Percentiles rank a stretch among this genome's conserved stretches.
These are phyloP conservation scores for Synanthedon myopaeformis DNA, from an alignment of 2,888 invertebrate species.

Conservation along the genomic window DNA sequence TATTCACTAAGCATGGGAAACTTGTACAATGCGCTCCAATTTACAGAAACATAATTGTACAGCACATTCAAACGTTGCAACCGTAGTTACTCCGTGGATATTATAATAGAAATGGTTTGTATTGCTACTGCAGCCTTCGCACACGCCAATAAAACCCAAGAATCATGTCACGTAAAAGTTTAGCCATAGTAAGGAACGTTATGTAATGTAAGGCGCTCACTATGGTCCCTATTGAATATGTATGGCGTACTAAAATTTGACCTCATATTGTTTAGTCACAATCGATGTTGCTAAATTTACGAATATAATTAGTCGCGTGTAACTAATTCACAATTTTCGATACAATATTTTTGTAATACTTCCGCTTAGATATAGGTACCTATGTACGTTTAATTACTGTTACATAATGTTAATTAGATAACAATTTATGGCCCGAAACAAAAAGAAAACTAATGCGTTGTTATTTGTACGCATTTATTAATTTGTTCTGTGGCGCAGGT, in stretches of 20 bases:
- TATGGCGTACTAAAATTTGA: conserved; percentile 19
- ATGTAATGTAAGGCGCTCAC: conserved; percentile 7
- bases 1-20: neutral
- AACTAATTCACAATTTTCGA: no score
- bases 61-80: neutral
- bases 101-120: neutral
- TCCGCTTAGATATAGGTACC: no score
- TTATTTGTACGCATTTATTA: no score
- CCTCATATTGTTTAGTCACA: conserved; percentile 30
- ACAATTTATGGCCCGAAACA: no score
- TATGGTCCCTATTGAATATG: conserved; percentile 9
- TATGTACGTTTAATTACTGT: no score
- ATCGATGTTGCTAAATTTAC: conserved; percentile 24
- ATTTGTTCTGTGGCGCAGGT: no score
- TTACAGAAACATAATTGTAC: neutral
- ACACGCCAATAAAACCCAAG: conserved; percentile 6
- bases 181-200: conserved; percentile 6
- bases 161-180: conserved; percentile 12
- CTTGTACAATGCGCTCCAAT: neutral
- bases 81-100: neutral
- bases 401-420: no score
- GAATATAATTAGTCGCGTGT: no score
- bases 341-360: no score
- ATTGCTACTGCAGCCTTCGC: conserved; percentile 4
- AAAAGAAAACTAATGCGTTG: no score